These are phyloP conservation scores for Spermophilus dauricus DNA, from an alignment of 2,113 vertebrate genomes.

Conservation along the genomic window DNA sequence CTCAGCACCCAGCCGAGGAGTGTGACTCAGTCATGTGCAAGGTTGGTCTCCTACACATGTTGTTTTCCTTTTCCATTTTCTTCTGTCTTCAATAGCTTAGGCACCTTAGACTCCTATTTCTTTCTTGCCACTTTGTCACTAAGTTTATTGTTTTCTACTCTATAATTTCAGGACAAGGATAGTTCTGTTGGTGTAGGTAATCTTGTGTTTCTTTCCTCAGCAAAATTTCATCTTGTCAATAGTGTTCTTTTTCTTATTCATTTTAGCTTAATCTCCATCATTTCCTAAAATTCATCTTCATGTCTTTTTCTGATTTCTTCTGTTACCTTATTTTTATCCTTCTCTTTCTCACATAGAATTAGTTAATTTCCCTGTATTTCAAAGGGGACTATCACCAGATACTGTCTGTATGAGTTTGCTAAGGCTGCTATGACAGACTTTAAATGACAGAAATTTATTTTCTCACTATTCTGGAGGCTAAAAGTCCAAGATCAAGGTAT, in stretches of 20 bases:
- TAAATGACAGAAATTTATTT: neutral
- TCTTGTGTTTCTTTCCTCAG: neutral
- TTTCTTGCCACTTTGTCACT: neutral
- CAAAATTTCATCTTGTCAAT: neutral
- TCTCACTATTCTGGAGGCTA: neutral
- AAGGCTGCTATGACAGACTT: neutral
- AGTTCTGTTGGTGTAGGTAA: neutral
- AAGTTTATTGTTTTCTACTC: neutral
- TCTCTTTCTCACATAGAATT: neutral
- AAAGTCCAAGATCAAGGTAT: neutral
- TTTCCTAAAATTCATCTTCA: slow-evolving; percentile 38
- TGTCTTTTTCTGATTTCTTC: neutral
- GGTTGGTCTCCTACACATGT: too few relatives aligned
- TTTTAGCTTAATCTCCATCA: neutral
- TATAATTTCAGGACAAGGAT: neutral
- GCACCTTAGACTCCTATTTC: neutral
- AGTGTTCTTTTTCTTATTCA: neutral
- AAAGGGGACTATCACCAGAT: neutral
- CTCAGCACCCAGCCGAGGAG: too few relatives aligned
- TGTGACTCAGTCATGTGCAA: too few relatives aligned
- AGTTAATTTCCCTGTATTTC: neutral
- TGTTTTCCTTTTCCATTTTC: neutral
- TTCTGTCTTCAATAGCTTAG: neutral
- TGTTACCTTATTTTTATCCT: neutral
- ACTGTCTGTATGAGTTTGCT: neutral